Percentiles rank a stretch among this genome's conserved stretches.
phyloP scores from a whole-genome alignment of 92 coral and sea anemone genomes.

The Heteractis magnifica region DNA sequence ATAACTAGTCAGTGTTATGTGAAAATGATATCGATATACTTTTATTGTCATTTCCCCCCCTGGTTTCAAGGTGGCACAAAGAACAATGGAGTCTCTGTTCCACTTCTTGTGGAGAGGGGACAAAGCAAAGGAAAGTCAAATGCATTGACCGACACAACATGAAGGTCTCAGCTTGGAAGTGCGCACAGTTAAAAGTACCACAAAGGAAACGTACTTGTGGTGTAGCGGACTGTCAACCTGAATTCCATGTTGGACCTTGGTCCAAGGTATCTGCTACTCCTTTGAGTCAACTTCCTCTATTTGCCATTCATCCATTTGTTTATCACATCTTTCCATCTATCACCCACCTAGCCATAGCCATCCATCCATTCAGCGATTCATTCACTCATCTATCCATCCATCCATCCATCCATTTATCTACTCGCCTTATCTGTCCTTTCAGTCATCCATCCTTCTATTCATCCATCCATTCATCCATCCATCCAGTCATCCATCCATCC shows the following conservation, averaged over 20 bases:
- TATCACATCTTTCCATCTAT: not conserved
- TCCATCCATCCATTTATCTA: not conserved
- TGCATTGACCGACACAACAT: constrained; percentile 41
- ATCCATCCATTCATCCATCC: too few species aligned
- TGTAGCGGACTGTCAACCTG: constrained; percentile 40
- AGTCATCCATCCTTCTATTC: not conserved
- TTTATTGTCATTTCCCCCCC: not conserved
- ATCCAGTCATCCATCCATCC: too few species aligned
- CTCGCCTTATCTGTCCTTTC: not conserved
- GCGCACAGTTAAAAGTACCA: constrained; percentile 38
- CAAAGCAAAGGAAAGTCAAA: constrained; percentile 16
- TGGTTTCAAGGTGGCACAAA: constrained; percentile 36
- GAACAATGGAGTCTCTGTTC: constrained; percentile 47
- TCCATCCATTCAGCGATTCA: not conserved
- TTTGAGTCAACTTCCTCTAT: too few species aligned
- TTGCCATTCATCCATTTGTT: not conserved
- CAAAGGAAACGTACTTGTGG: constrained; percentile 36
- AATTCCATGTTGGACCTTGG: constrained; percentile 54
- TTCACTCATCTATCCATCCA: not conserved
- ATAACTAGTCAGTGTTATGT: not conserved
- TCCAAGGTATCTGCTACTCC: constrained; percentile 33
- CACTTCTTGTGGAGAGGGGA: constrained; percentile 43
- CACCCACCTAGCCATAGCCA: not conserved
- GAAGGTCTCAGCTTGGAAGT: constrained; percentile 30
- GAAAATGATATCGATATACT: not conserved